Percentiles rank a stretch among this genome's conserved stretches.
phyloP scores from a whole-genome alignment of 2,113 vertebrate species.

The Ifrita kowaldi region DNA sequence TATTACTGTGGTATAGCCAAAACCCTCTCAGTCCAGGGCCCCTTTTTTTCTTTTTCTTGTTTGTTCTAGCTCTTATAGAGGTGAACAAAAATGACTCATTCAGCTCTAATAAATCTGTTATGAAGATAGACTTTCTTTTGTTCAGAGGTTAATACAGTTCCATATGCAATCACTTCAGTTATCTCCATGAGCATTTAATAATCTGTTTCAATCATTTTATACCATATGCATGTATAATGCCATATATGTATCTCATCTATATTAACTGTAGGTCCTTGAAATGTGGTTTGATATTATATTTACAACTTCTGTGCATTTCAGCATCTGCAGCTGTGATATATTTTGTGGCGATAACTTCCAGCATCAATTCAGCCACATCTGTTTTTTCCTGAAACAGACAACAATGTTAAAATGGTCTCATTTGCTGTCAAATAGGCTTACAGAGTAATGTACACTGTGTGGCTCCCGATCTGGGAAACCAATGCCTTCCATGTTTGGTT shows the following conservation, averaged over 20 bases:
- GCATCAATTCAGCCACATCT: not conserved
- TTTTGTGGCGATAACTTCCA: constrained; percentile 35
- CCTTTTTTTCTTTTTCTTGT: not conserved
- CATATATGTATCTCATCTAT: not conserved
- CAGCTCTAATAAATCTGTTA: not conserved
- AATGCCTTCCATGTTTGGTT: not conserved
- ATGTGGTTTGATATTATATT: not conserved
- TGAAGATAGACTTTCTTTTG: not conserved
- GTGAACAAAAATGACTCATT: not conserved
- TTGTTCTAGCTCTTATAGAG: not conserved
- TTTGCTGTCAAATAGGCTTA: not conserved
- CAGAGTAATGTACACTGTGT: not conserved
- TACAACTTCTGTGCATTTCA: constrained; percentile 33
- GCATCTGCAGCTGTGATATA: not conserved
- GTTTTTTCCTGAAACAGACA: constrained; percentile 6
- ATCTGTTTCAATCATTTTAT: not conserved
- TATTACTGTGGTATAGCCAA: not conserved
- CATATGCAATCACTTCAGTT: not conserved
- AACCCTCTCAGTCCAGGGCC: not conserved
- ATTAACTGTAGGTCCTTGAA: constrained; percentile 16
- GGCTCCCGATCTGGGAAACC: not conserved
- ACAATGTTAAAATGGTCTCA: not conserved
- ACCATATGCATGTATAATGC: not conserved
- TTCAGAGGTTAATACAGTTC: not conserved
- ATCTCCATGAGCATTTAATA: not conserved